phyloP scores from a whole-genome alignment of 37 sponge, comb jelly and placozoan species.

The Haliclona indistincta region DNA sequence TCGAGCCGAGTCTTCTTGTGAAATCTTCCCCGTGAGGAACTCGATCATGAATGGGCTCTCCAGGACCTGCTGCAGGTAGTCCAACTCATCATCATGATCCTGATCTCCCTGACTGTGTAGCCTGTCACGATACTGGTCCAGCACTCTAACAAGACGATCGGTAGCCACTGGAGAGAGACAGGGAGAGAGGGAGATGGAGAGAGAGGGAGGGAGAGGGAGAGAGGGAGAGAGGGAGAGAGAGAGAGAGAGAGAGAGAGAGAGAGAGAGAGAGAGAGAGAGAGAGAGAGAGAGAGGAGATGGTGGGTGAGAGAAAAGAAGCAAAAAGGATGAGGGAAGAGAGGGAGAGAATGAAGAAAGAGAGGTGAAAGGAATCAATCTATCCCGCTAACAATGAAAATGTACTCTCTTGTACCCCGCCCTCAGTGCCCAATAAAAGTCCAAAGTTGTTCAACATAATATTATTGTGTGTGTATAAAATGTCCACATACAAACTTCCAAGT shows the following conservation, averaged over 20 bases:
- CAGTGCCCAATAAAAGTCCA: no score
- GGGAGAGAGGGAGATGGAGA: background rate
- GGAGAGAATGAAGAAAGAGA: no score
- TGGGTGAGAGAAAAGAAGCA: no score
- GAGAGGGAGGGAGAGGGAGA: background rate
- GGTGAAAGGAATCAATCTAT: no score
- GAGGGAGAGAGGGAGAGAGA: background rate
- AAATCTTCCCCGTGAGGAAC: conserved; percentile 3
- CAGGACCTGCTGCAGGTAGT: conserved; percentile 66
- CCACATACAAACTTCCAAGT: no score
- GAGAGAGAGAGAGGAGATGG: background rate
- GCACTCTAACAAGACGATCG: conserved; percentile 37
- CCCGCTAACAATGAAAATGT: no score
- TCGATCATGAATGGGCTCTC: conserved; percentile 70
- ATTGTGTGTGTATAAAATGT: no score
- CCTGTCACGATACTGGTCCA: conserved; percentile 63
- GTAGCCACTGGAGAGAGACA: background rate
- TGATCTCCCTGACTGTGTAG: conserved; percentile 43
- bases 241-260: background rate
- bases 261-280: background rate
- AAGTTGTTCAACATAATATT: no score
- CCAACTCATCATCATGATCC: conserved; percentile 67
- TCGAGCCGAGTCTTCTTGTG: conserved; percentile 17
- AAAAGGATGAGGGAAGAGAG: no score
- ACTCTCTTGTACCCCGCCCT: no score